Base-by-base conservation (phyloP, 2,888 invertebrate species). In the Chironomus tentans region DNA sequence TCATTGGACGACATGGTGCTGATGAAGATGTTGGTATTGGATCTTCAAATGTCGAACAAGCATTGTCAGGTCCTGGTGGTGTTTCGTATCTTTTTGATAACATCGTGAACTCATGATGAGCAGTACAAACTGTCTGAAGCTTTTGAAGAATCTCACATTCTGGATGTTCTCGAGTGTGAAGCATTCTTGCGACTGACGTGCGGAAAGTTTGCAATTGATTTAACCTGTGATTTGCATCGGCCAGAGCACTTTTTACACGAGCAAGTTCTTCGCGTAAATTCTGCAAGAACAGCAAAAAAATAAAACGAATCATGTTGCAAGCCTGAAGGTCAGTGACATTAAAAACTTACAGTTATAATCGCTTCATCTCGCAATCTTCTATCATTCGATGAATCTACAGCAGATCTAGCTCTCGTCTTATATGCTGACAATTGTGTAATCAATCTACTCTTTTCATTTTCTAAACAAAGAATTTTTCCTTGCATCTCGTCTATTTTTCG, bases 21-120 rank as follows among this genome's bases (percentile, higher is more conserved):
- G 61, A 61, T 5, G 72, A 61, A 5, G 72, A 72, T 5, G 82
- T 80, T 12, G 83, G 81, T 73, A 82, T 79, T 0, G 82, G 78
- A 76, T 84, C 84, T 76, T 84, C 83, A 46, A 79, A 83, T 2
- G 83, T 80, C 5, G 77, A 72, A 77, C 84, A 84, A 0, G 38
- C n/a, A 80, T 83, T 83, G 76, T 84, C 83, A 0, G 81, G 83
- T 12, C 83, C 80, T 0, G 84, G 84, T 3, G 82, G 82, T 3
- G 83, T 81, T 78, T 91, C 90, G 80, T 89, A 91, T 79, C 93
- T 88, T 5, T 93, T 87, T 3, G 94, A 94, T 4, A 94, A 89
- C 79, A 92, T 83, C 0, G 94, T 93, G 82, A 94, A 94, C 84
- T 94, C 94, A 80, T 93, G 91, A 82, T 94, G 93, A 0, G 94